Base-by-base conservation (phyloP, 2,113 vertebrate genomes). In the Perognathus longimembris region DNA sequence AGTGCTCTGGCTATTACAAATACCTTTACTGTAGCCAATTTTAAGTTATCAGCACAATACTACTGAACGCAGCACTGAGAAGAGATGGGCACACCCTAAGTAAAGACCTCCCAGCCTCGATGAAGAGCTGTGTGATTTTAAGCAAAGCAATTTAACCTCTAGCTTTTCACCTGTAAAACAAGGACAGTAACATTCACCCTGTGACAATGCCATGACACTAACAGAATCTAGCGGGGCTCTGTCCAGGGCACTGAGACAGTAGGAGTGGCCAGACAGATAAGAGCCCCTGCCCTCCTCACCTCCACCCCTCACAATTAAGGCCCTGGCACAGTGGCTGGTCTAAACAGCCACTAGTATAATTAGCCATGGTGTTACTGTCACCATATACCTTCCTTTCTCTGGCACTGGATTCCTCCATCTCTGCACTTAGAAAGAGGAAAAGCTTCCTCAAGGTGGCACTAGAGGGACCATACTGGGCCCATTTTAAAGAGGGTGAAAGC, bases 401-500 rank as follows among this genome's bases (percentile, higher is more conserved):
- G 22, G n/a, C 34, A 57, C 18, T 90, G n/a, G 42, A 28, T 59
- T 84, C 82, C 38, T 76, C 54, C 79, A 32, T 26, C 28, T 66
- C 71, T 61, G 64, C 63, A 74, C 7, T 42, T 21, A 59, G 63
- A 77, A 40, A 36, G n/a, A 71, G 50, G 63, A 63, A 85, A 73
- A 74, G 42, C n/a, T 85, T 81, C 70, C 69, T 77, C 34, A 63
- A 61, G 63, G n/a, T 61, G 26, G 45, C 18, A 7, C 73, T 30
- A 2, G 85, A 40, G 50, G 34, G 61, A 45, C 45, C 34, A 3
- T 15, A 2, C 3, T 22, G 30, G 3, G 8, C 22, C 78, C 74
- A 83, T 90, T 91, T 77, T 26, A 42, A 14, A 42, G 75, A 89
- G 14, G 40, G 83, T 54, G 88, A 61, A 93, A 94, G 89, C 63